Evolutionary conservation across 2,113 vertebrate species (phyloP), one percentile per base, ranked within the genome.

Genomic region (Labeo catla): DNA sequence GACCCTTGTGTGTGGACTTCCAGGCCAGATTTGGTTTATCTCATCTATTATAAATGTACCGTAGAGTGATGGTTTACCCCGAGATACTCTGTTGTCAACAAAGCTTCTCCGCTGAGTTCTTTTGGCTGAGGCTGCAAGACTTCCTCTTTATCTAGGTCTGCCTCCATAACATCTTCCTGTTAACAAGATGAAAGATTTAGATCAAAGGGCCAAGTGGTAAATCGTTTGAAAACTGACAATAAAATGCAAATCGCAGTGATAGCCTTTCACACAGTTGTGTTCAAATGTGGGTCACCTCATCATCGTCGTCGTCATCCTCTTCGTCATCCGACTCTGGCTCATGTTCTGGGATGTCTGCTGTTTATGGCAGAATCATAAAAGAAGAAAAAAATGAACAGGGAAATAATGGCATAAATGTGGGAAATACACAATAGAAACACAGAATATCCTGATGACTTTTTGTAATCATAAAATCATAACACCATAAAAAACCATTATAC

Each of bases 81-180:
- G 74, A 99, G 90, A 90, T 99, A 99, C 87, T 99, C 97, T 0
- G 96, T 96, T 61, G 97, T 99, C 85, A 99, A 95, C 72, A 99
- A 95, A 83, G 96, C 96, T 93, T 99, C 98, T 43, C 98, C 98
- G 2, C 93, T 93, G 73, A 99, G 96, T 34, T 99, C 98, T 45
- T 97, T 95, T 2, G 95, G 91, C 80, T 97, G 96, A 36, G 97
- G 96, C 0, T 97, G 95, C 49, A 99, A 92, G 81, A 96, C 89
- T 84, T 99, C 98, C 4, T 97, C 96, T 91, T 96, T 96, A 92
- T 99, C 96, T 83, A 98, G 91, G 73, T 98, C 96, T 0, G 95
- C 93, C 82, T 99, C 97, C 94, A 98, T 94, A 66, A 94, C 90
- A 88, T 98, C 96, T 19, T 93, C 95, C 91, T 98, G 94, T 89